Evolutionary conservation across 35 echinoderm and acorn worm species (phyloP).

Genomic region (Apostichopus japonicus): DNA sequence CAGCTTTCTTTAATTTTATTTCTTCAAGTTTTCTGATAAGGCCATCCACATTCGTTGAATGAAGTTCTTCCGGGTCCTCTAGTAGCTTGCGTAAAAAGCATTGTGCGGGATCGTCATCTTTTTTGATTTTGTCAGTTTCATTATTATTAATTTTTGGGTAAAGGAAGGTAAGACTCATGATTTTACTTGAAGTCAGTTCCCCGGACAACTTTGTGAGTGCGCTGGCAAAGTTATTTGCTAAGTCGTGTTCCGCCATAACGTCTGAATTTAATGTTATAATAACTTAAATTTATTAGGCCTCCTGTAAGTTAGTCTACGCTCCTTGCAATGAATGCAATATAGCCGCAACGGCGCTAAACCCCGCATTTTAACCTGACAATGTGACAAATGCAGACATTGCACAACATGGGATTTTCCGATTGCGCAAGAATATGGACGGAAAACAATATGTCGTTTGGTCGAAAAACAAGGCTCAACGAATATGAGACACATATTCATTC

Average conservation of each 20-base stretch:
- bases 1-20: neutral
- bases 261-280: no score
- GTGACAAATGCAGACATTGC: no score
- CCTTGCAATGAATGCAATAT: no score
- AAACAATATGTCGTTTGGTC: no score
- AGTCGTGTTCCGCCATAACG: neutral
- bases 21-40: neutral
- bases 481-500: no score
- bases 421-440: no score
- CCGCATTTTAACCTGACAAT: no score
- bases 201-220: neutral
- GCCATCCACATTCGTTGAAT: neutral
- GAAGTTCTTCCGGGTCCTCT: neutral
- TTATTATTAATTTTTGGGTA: neutral
- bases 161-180: neutral
- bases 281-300: no score
- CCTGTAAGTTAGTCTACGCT: no score
- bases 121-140: neutral
- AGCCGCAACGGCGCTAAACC: no score
- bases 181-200: neutral
- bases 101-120: neutral
- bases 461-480: no score
- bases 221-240: neutral
- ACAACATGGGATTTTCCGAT: no score
- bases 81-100: neutral